Evolutionary conservation across 1,140 invertebrate genomes (phyloP), one percentile per base, ranked within the genome.

Genomic region (Eubasilissa regina): DNA sequence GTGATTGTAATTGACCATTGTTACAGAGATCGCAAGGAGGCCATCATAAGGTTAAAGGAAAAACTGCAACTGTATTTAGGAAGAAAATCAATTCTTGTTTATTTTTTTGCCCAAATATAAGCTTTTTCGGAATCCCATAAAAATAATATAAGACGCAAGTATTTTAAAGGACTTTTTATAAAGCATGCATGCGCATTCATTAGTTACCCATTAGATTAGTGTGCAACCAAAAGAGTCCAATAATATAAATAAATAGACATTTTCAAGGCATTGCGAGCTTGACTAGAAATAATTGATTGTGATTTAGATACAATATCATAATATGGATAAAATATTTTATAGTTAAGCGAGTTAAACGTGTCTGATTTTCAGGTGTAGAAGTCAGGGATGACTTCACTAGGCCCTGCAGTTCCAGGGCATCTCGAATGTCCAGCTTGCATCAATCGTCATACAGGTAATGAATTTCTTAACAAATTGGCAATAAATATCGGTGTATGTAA

Each of bases 361-460:
- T 51, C 1, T 13, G 48, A 44, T 44, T 66, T 44, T 13, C 11
- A 66, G 62, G 62, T n/a, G 35, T 66, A 15, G 62, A 66, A 45
- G 62, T 66, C 11, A 13, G 62, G 3, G 62, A 45, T 44, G 55
- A 74, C 17, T 55, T 87, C 85, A 0, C 84, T 82, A 13, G 84
- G 78, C 84, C 83, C 8, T 84, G 80, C 15, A 87, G 86, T 73
- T 87, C 87, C 0, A 81, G 85, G 7, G 85, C 85, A 12, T 87
- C 86, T 1, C 83, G 86, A 9, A 77, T 87, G 0, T 87, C 87
- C 19, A 88, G 86, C 68, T 85, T 87, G 56, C 86, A 88, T 48
- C 85, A 88, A 35, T 86, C 86, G 1, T n/a, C n/a, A n/a, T 83
- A 84, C 21, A 87, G 87, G 87, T 89, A 75, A 15, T 3, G n/a